Evolutionary conservation across 2,113 vertebrate genomes (phyloP), one percentile per base, ranked within the genome.

Genomic region (Sarotherodon lohbergeri): DNA sequence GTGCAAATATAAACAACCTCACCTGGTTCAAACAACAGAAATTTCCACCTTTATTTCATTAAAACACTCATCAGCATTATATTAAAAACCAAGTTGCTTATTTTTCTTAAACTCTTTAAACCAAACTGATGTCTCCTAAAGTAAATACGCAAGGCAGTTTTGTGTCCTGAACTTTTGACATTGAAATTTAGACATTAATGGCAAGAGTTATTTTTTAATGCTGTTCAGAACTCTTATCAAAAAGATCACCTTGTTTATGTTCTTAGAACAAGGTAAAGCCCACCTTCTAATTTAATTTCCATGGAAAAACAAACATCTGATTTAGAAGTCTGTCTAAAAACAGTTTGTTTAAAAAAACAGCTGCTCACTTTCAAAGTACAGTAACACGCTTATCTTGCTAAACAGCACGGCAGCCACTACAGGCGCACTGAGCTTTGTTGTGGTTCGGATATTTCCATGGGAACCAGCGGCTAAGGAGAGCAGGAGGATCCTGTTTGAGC

Each of bases 381-480:
- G 61, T 82, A 85, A 71, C 93, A 86, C 71, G 78, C 95, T 95
- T 95, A 96, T 95, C 95, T 91, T 17, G n/a, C 80, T 68, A 17
- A 59, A 83, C 83, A 91, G 92, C 90, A 84, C 86, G 82, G 59
- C 57, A 34, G 86, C 63, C 78, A 52, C 78, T 24, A 82, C 79
- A 80, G 88, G 81, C 85, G 46, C 83, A 71, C 22, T 93, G 85
- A 81, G 88, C 83, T 80, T 36, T 96, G 88, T 95, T 94, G 87
- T 93, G 85, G 89, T 88, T 94, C 87, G 12, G 59, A 83, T 84
- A 93, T 96, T 93, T 94, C 96, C 94, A 95, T 95, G 94, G 95
- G 90, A 96, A 96, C 95, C 63, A 41, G 71, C 11, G 80, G 66
- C 55, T 80, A 55, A 86, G 87, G 80, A 84, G 39, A 91, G 93